Percentiles rank a stretch among this genome's conserved stretches.
phyloP scores from a whole-genome alignment of 2,113 vertebrate genomes.

The Galbula dea region DNA sequence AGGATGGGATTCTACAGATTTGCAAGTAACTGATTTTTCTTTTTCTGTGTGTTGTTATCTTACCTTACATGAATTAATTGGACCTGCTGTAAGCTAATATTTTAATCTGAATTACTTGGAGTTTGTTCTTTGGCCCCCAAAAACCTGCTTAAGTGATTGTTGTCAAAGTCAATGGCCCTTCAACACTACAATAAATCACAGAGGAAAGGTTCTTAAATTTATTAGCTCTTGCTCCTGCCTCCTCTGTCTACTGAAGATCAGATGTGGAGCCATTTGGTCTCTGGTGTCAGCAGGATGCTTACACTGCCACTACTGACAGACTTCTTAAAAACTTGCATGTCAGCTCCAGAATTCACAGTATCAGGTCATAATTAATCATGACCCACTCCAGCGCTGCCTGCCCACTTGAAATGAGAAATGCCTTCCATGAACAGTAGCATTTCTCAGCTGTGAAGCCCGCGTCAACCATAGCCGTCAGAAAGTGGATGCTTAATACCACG shows the following conservation, averaged over 20 bases:
- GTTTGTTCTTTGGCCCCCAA: not conserved
- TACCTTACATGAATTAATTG: constrained; percentile 45
- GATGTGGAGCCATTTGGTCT: not conserved
- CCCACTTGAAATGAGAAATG: constrained; percentile 40
- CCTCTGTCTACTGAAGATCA: constrained; percentile 20
- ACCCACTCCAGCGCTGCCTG: not conserved
- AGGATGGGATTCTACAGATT: not conserved
- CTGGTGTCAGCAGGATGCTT: not conserved
- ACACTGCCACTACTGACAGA: not conserved
- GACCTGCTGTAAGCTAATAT: not conserved
- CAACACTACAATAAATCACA: constrained; percentile 34
- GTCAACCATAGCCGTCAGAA: not conserved
- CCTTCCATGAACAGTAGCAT: not conserved
- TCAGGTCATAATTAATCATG: constrained; percentile 34
- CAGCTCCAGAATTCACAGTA: constrained; percentile 26
- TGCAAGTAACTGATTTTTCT: not conserved
- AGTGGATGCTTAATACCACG: not conserved
- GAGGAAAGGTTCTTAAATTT: not conserved
- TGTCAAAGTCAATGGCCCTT: constrained; percentile 45
- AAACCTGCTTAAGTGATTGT: constrained; percentile 24
- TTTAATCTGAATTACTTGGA: constrained; percentile 27
- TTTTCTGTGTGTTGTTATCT: not conserved
- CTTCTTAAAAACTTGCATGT: not conserved
- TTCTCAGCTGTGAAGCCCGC: not conserved
- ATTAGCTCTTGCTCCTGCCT: constrained; percentile 3